These are phyloP conservation scores for Melanchra persicariae DNA, from an alignment of 2,888 invertebrate genomes.

Conservation along the genomic window DNA sequence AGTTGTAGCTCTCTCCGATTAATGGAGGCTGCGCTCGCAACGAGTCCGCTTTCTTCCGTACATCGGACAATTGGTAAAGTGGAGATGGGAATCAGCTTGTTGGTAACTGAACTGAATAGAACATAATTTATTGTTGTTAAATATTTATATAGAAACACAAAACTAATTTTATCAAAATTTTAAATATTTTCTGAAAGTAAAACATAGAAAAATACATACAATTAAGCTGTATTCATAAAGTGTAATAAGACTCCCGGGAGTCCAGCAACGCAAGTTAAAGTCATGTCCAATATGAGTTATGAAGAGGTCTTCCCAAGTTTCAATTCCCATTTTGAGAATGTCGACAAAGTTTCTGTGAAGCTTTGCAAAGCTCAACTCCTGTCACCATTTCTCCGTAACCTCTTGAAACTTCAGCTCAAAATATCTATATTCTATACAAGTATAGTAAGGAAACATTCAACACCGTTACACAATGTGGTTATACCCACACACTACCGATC, in stretches of 20 bases:
- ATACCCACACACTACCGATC: background rate
- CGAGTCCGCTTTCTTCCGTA: constrained; percentile 70
- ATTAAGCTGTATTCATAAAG: too few species aligned
- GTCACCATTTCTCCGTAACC: background rate
- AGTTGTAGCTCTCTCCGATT: constrained; percentile 64
- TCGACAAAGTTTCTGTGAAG: background rate
- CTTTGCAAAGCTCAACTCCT: background rate
- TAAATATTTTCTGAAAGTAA: too few species aligned
- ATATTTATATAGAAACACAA: too few species aligned
- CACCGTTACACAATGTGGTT: constrained; percentile 19
- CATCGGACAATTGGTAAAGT: constrained; percentile 25
- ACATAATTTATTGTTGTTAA: background rate
- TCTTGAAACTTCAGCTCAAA: background rate
- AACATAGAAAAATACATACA: too few species aligned
- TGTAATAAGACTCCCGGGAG: too few species aligned
- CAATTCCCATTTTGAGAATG: background rate
- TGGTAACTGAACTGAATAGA: background rate
- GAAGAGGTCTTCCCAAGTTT: background rate
- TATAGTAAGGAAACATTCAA: constrained; percentile 9
- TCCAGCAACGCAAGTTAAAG: background rate
- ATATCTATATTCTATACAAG: background rate
- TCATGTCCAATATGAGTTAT: background rate
- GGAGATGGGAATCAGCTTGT: background rate
- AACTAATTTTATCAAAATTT: too few species aligned
- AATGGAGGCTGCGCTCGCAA: constrained; percentile 51